Evolutionary conservation across 2,888 invertebrate species (phyloP).

Genomic region (Thumatha senex): DNA sequence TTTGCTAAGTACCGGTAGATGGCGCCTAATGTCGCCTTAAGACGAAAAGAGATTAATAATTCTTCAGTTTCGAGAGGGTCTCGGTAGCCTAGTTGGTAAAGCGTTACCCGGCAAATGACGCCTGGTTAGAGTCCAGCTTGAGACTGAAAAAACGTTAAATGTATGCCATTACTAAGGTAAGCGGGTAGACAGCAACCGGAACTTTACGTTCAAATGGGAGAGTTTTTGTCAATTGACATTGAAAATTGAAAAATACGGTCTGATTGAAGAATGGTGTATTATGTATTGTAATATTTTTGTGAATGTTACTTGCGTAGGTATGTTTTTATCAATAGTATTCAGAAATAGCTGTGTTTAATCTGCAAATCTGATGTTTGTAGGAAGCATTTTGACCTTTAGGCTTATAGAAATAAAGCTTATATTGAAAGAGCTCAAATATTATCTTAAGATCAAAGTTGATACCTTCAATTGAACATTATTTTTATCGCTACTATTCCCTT

Average conservation of each 20-base stretch:
- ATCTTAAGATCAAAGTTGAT: constrained; percentile 16
- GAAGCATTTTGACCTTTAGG: constrained; percentile 10
- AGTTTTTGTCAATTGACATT: too few relatives aligned
- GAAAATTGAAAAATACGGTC: constrained; percentile 22
- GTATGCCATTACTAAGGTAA: too few relatives aligned
- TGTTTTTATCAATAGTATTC: constrained; percentile 1
- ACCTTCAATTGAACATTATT: constrained; percentile 3
- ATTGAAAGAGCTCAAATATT: constrained; percentile 24
- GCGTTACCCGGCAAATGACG: too few relatives aligned
- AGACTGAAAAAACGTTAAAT: too few relatives aligned
- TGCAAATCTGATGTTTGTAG: constrained; percentile 1
- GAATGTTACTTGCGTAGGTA: constrained; percentile 8
- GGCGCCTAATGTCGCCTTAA: too few relatives aligned
- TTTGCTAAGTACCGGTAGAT: too few relatives aligned
- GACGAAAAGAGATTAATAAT: too few relatives aligned
- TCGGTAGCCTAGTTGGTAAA: too few relatives aligned
- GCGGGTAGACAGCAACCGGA: too few relatives aligned
- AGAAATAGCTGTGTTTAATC: constrained; percentile 6
- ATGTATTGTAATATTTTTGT: constrained; percentile 20
- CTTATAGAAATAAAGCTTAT: neutral
- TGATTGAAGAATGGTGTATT: constrained; percentile 5
- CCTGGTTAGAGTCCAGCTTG: too few relatives aligned
- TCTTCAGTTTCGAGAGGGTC: too few relatives aligned
- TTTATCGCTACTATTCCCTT: constrained; percentile 1
- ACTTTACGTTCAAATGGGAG: too few relatives aligned